Evolutionary conservation across 1,140 invertebrate species (phyloP).

Genomic region (Coenobita brevimanus): DNA sequence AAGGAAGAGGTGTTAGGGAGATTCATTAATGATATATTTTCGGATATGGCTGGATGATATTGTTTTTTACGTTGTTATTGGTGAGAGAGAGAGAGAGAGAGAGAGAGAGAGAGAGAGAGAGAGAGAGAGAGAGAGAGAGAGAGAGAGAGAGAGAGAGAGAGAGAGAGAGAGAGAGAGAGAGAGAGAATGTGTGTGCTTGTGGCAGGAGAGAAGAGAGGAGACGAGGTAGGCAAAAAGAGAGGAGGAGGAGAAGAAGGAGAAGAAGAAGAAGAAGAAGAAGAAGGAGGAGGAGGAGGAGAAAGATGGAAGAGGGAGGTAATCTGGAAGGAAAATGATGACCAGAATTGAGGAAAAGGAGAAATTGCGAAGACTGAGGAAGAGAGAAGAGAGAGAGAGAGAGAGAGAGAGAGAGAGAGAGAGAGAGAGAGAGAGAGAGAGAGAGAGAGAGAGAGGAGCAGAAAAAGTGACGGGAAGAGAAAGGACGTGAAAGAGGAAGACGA

Average conservation of each 20-base stretch:
- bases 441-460: background rate
- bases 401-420: background rate
- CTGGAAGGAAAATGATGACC: background rate
- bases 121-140: slow-evolving; percentile 33
- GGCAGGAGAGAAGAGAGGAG: background rate
- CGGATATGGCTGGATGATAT: background rate
- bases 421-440: background rate
- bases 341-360: background rate
- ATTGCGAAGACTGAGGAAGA: background rate
- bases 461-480: too few species aligned
- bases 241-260: background rate
- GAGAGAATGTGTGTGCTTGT: slow-evolving; percentile 5
- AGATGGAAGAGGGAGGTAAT: background rate
- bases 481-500: background rate
- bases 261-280: too few species aligned
- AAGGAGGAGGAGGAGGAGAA: background rate
- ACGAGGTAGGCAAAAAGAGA: too few species aligned
- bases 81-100: slow-evolving; percentile 19
- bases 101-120: slow-evolving; percentile 36
- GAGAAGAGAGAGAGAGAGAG: background rate
- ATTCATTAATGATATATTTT: too few species aligned
- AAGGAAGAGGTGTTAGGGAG: too few species aligned
- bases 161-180: slow-evolving; percentile 36
- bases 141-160: slow-evolving; percentile 7
- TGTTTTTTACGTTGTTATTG: background rate